phyloP scores from a whole-genome alignment of 2,888 invertebrate genomes.

The Amphipoea lucens region DNA sequence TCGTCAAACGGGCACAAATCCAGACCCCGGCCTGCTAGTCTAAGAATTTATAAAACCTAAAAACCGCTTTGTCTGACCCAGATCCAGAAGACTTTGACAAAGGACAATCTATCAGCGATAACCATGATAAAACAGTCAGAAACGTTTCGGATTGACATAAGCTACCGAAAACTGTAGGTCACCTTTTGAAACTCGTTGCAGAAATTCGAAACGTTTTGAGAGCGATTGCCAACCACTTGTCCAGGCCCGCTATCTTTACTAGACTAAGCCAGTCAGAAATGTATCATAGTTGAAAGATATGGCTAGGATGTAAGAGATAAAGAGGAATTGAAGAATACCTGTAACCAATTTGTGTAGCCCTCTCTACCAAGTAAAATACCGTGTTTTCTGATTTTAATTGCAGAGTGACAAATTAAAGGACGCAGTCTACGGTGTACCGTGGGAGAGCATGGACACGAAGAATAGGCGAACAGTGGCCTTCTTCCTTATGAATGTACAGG shows the following conservation, averaged over 20 bases:
- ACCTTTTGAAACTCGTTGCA: not conserved
- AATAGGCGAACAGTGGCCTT: slow-evolving; percentile 68
- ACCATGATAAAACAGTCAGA: too few relatives aligned
- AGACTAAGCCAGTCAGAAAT: not conserved
- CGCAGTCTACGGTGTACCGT: slow-evolving; percentile 72
- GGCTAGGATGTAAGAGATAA: not conserved
- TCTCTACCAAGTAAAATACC: not conserved
- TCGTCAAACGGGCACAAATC: not conserved
- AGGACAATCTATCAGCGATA: not conserved
- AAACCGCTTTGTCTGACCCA: not conserved
- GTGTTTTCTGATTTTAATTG: slow-evolving; percentile 29
- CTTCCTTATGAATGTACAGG: slow-evolving; percentile 72
- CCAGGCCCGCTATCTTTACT: not conserved
- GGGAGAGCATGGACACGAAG: slow-evolving; percentile 72
- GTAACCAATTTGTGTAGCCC: not conserved
- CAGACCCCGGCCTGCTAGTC: not conserved
- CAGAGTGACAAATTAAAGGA: slow-evolving; percentile 71
- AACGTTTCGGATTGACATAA: not conserved
- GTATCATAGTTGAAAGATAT: not conserved
- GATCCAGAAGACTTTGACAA: not conserved
- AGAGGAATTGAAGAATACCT: not conserved
- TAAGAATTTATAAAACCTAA: not conserved
- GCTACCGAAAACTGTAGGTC: too few relatives aligned
- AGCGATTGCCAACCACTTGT: not conserved
- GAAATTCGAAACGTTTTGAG: not conserved